Percentiles rank a stretch among this genome's conserved stretches.
Evolutionary conservation across 2,888 invertebrate species (phyloP).

Genomic region (Agrotis ipsilon): DNA sequence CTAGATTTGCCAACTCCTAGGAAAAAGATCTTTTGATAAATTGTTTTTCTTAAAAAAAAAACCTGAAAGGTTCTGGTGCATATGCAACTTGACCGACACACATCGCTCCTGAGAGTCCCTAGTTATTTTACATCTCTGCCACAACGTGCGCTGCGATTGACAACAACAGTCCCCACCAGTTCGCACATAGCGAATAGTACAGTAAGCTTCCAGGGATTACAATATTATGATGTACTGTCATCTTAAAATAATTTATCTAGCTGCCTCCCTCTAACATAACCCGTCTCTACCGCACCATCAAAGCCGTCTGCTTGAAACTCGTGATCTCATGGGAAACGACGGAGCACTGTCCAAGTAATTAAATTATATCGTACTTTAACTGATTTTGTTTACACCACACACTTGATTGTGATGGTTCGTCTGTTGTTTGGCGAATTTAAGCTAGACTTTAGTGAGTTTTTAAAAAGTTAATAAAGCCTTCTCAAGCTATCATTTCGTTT

Average conservation of each 20-base stretch:
- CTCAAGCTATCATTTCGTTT: no score
- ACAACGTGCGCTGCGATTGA: no score
- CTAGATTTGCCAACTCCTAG: no score
- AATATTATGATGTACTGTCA: not conserved
- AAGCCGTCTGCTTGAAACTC: constrained; percentile 79
- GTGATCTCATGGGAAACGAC: constrained; percentile 76
- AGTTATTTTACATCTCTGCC: no score
- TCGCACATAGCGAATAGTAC: no score
- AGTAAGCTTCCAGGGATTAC: not conserved
- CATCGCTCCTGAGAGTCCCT: no score
- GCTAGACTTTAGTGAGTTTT: not conserved
- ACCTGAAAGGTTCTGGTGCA: no score
- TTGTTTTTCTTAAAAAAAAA: no score
- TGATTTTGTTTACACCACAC: constrained; percentile 63
- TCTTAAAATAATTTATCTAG: not conserved
- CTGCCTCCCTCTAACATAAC: constrained; percentile 53
- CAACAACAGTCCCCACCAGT: no score
- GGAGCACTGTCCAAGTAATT: constrained; percentile 71
- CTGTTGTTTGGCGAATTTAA: constrained; percentile 15
- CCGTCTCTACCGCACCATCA: constrained; percentile 70
- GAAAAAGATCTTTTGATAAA: no score
- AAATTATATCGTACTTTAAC: constrained; percentile 74
- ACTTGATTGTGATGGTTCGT: constrained; percentile 30
- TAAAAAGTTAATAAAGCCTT: not conserved
- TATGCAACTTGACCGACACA: no score